Percentiles rank a stretch among this genome's conserved stretches.
These are phyloP conservation scores for Drosophila hydei DNA, from an alignment of 1,140 invertebrate species.

Conservation along the genomic window DNA sequence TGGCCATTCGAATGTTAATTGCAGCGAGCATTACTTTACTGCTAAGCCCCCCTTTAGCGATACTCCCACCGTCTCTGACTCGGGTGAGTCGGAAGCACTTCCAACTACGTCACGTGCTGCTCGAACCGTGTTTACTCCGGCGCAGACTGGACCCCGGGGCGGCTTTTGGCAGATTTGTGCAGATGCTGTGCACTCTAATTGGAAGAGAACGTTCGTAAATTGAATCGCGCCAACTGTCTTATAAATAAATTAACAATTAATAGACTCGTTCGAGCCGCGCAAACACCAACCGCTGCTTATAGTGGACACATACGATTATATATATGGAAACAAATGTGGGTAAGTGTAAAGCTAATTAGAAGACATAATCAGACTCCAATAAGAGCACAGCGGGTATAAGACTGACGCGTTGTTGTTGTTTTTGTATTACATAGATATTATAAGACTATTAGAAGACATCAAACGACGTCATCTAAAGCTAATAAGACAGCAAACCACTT, in stretches of 20 bases:
- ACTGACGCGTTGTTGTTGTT: too few species aligned
- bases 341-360: too few species aligned
- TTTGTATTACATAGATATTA: too few species aligned
- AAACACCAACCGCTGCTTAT: neutral
- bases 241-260: conserved; percentile 65
- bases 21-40: neutral
- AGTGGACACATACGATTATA: neutral
- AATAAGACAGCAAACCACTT: too few species aligned
- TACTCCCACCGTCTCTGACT: neutral
- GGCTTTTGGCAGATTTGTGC: conserved; percentile 72
- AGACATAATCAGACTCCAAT: too few species aligned
- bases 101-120: conserved; percentile 13
- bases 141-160: conserved; percentile 16
- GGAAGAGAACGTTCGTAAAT: conserved; percentile 31
- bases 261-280: conserved; percentile 19
- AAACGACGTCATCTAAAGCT: too few species aligned
- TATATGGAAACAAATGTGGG: too few species aligned
- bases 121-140: conserved; percentile 1
- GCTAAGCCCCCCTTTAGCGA: neutral
- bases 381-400: too few species aligned
- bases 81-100: neutral
- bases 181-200: conserved; percentile 62
- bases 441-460: too few species aligned
- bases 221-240: conserved; percentile 50
- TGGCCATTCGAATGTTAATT: neutral